Base-by-base conservation (phyloP, 2,888 invertebrate genomes). In the Perizoma affinitatum region DNA sequence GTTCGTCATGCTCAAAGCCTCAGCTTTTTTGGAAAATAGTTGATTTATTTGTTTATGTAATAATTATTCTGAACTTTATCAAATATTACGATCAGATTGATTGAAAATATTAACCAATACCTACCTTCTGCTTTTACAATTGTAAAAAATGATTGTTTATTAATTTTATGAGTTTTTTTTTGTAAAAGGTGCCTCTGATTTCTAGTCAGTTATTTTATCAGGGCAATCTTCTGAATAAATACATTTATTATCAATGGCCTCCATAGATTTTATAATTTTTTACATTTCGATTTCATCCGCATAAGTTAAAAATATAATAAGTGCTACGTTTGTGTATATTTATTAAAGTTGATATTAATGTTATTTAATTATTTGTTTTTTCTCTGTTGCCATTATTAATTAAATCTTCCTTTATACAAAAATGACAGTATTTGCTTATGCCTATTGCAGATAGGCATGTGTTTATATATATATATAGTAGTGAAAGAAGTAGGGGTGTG, bases 301-400 rank as follows among this genome's bases (percentile, higher is more conserved):
- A 50, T 50, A 70, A 70, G 71, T 69, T 70, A 85, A 54, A 84
- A 86, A 81, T 87, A 86, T 86, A 85, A 88, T 88, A 88, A 82
- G 87, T 87, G 83, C 86, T 88, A 88, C 87, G 88, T 86, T 67
- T 71, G 77, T 77, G 72, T 75, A 74, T 56, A 50, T 61, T 43
- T 62, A 65, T 60, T 45, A 57, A 67, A 56, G 43, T 75, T 73
- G 76, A 66, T 33, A 68, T 72, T 61, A 53, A 48, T 22, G 22
- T 22, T 22, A 22, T 22, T 22, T 22, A 22, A 22, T 22, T 22
- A 22, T 22, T 22, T 22, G 22, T 22, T 22, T 22, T 22, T 22
- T 22, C 3, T 22, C 3, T 22, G 22, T 22, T 22, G 3, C 22
- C n/a, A n/a, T n/a, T n/a, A n/a, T n/a, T n/a, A n/a, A n/a, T n/a